Evolutionary conservation across 2,797 vertebrate species (phyloP).

Genomic region (Botia kubotai): DNA sequence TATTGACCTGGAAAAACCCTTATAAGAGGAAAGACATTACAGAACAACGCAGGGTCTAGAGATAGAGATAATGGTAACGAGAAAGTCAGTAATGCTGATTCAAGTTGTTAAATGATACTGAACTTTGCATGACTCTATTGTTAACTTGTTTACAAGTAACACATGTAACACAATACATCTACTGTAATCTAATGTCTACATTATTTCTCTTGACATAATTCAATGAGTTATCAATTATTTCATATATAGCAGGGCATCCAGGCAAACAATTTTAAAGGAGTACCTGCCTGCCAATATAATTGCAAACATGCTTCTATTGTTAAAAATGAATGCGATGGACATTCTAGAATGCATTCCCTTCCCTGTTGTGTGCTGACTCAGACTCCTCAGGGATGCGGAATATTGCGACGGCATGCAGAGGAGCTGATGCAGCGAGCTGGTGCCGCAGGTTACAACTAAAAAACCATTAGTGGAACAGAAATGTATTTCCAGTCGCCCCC

Average conservation of each 20-base stretch:
- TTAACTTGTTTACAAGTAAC: too few relatives aligned
- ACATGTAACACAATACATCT: too few relatives aligned
- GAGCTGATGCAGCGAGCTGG: slow-evolving; percentile 44
- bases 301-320: neutral
- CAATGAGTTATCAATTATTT: too few relatives aligned
- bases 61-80: slow-evolving; percentile 17
- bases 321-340: neutral
- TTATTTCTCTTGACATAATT: too few relatives aligned
- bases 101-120: too few relatives aligned
- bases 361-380: slow-evolving; percentile 44
- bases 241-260: too few relatives aligned
- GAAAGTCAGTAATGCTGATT: slow-evolving; percentile 8
- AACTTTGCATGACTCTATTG: too few relatives aligned
- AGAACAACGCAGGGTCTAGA: neutral
- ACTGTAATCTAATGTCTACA: too few relatives aligned
- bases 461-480: slow-evolving; percentile 54
- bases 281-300: neutral
- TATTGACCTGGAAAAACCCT: slow-evolving; percentile 21
- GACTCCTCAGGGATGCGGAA: slow-evolving; percentile 27
- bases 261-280: neutral
- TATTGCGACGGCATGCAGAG: slow-evolving; percentile 38
- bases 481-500: slow-evolving; percentile 43
- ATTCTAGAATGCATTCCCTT: slow-evolving; percentile 11
- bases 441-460: slow-evolving; percentile 46
- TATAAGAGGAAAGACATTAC: slow-evolving; percentile 16